Conservation (phyloP, 1,140 invertebrate genomes). For the Asbolus verrucosus region DNA sequence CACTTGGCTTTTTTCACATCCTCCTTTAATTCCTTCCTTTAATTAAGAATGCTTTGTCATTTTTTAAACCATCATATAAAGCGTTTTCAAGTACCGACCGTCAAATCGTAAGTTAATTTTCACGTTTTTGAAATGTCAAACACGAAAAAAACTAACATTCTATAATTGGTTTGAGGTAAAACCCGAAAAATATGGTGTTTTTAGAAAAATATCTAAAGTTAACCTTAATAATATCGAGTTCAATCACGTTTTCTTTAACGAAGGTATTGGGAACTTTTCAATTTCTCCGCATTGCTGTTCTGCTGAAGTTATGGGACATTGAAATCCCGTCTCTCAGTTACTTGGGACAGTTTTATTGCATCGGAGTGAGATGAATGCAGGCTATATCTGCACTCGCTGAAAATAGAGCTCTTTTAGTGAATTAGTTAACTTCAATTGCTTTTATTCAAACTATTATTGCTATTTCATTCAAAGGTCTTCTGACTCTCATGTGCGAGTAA, state of each 20-base stretch:
- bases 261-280: constrained; percentile 55
- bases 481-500: constrained; percentile 10
- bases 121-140: constrained; percentile 11
- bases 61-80: too few relatives aligned
- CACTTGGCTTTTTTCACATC: constrained; percentile 28
- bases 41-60: constrained; percentile 19
- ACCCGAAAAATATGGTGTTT: constrained; percentile 17
- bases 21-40: constrained; percentile 25
- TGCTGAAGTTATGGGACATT: constrained; percentile 50
- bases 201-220: constrained; percentile 32
- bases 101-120: constrained; percentile 8
- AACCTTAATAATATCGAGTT: constrained; percentile 49
- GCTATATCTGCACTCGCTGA: constrained; percentile 26
- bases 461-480: constrained; percentile 29
- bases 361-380: constrained; percentile 42
- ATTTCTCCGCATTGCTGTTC: constrained; percentile 49
- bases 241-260: constrained; percentile 53
- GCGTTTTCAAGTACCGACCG: neutral
- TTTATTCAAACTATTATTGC: constrained; percentile 37
- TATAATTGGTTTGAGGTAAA: constrained; percentile 12
- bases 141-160: constrained; percentile 20
- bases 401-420: constrained; percentile 39
- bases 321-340: constrained; percentile 46
- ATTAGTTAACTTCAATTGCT: constrained; percentile 31
- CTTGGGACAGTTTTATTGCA: constrained; percentile 49